phyloP scores from a whole-genome alignment of 2,797 vertebrate species.

The Cyprinella venusta region DNA sequence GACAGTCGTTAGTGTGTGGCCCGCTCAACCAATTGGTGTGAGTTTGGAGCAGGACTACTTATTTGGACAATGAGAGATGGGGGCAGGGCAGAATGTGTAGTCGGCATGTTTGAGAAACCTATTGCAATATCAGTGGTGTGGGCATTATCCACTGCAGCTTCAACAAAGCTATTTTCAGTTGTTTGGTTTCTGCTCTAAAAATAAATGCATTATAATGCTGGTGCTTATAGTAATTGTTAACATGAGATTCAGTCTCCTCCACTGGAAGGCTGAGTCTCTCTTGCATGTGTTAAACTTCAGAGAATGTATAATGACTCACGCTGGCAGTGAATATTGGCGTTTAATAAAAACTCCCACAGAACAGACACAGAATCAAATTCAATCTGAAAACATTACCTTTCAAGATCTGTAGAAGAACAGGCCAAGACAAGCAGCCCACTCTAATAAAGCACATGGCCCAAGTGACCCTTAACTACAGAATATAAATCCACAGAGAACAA shows the following conservation, averaged over 20 bases:
- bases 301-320: conserved; percentile 53
- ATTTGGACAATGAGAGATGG: not conserved
- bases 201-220: conserved; percentile 1
- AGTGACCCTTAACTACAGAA: not conserved
- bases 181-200: conserved; percentile 21
- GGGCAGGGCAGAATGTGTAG: not conserved
- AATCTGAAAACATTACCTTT: conserved; percentile 37
- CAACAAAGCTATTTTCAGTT: conserved; percentile 10
- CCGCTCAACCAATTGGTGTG: not conserved
- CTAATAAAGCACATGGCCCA: conserved; percentile 21
- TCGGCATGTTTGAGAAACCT: not conserved
- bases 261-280: conserved; percentile 68
- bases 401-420: conserved; percentile 20
- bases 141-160: not conserved
- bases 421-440: conserved; percentile 14
- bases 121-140: not conserved
- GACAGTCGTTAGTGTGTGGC: not conserved
- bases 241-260: conserved; percentile 67
- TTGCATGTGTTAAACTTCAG: conserved; percentile 72
- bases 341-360: conserved; percentile 64
- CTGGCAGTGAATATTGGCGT: conserved; percentile 65
- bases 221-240: conserved; percentile 52
- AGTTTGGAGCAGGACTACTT: not conserved
- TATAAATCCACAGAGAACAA: not conserved
- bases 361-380: conserved; percentile 44